Base-by-base conservation (phyloP, 1,140 invertebrate genomes). In the Scaptodrosophila lebanonensis region DNA sequence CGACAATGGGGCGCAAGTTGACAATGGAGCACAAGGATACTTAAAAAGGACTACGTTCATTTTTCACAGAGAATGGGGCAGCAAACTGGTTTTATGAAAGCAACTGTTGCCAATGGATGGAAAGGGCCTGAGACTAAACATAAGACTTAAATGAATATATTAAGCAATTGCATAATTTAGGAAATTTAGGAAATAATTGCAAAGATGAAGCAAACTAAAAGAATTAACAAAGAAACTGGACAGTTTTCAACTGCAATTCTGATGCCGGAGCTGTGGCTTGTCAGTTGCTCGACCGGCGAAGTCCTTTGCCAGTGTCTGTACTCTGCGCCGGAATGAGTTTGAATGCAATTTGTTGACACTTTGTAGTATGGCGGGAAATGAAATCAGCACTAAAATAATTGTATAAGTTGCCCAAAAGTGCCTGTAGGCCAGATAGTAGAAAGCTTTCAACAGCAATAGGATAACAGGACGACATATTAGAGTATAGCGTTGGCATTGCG, bases 321-420 rank as follows among this genome's bases (percentile, higher is more conserved):
- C 35, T 38, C 11, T 36, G 70, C 66, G 61, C 54, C 70, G 44
- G 42, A 68, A 45, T 35, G 29, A 58, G 45, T 56, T 53, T 38
- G 50, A 58, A 42, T 32, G 32, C 39, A 50, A 65, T 30, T 42
- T 51, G 40, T 52, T 60, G 57, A 39, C 40, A 40, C 38, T 39
- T 43, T 25, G 15, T 16, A 43, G 32, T 51, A 39, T 44, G 36
- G 56, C 47, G 56, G 57, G 38, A 58, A 75, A 75, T 72, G 52
- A 69, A 75, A 75, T 75, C 70, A 75, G 61, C 66, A 70, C 70
- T 52, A 76, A 76, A 56, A 66, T 62, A 70, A 76, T 76, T 76
- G 66, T 70, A 52, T 65, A 75, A 75, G 66, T 69, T 65, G 57
- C 68, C 61, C 65, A 53, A 40, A 51, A 66, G 56, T 53, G 59